phyloP scores from a whole-genome alignment of 2,113 vertebrate species.

The Pycnonotus jocosus region DNA sequence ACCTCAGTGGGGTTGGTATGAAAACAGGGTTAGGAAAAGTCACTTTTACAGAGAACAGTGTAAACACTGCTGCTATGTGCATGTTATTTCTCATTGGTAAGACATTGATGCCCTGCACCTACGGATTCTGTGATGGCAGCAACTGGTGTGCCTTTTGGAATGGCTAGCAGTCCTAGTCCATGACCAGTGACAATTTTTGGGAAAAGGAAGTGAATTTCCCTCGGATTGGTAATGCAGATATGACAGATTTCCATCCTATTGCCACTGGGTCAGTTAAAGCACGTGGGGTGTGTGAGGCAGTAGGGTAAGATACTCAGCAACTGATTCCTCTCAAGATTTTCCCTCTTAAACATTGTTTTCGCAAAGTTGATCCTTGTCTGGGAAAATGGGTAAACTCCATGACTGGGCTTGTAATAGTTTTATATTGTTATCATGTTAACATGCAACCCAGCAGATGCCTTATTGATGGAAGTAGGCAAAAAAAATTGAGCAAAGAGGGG shows the following conservation, averaged over 20 bases:
- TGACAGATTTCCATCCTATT: background rate
- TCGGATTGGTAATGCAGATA: background rate
- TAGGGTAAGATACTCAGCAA: background rate
- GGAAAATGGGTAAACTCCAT: background rate
- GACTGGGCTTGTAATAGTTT: background rate
- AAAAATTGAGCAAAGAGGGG: background rate
- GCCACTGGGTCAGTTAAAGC: background rate
- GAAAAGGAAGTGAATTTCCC: background rate
- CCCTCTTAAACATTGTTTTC: background rate
- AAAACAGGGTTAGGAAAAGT: background rate
- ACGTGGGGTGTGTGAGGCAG: fast-evolving
- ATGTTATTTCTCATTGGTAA: background rate
- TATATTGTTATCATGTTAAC: background rate
- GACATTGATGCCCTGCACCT: background rate
- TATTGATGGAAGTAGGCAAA: background rate
- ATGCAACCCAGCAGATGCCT: background rate
- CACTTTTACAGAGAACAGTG: background rate
- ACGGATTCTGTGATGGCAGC: background rate
- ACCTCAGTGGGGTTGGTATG: background rate
- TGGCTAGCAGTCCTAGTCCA: background rate
- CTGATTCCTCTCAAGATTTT: background rate
- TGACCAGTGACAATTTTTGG: background rate
- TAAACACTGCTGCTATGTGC: background rate
- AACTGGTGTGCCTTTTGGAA: background rate
- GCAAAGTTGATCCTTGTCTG: background rate